phyloP scores from a whole-genome alignment of 1,140 invertebrate species.

The Berghia stephanieae region DNA sequence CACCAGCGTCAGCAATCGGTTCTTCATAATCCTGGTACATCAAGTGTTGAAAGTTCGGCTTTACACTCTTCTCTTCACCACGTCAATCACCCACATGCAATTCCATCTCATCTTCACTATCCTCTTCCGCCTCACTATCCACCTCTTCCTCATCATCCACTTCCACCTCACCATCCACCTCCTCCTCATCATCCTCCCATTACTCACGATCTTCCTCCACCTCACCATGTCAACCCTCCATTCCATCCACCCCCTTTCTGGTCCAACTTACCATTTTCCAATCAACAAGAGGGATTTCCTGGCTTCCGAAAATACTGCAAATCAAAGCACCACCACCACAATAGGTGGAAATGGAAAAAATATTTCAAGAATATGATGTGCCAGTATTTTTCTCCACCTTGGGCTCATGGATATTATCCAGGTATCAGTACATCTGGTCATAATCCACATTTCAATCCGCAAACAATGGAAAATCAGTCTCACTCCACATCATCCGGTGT shows the following conservation, averaged over 20 bases:
- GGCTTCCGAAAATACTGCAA: no score
- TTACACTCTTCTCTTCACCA: background rate
- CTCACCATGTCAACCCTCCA: background rate
- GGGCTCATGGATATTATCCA: no score
- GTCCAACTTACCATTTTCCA: background rate
- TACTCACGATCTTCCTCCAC: background rate
- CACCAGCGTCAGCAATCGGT: no score
- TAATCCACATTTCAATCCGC: no score
- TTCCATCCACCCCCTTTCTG: background rate
- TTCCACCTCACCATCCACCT: background rate
- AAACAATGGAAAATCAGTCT: no score
- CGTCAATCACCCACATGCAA: background rate
- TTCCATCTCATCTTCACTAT: background rate
- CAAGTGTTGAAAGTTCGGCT: background rate
- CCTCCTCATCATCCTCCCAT: background rate
- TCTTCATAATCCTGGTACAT: no score
- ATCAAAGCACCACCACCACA: background rate
- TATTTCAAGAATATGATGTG: constrained; percentile 23
- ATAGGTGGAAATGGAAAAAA: constrained; percentile 27
- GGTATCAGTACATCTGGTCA: no score
- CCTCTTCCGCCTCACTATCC: constrained; percentile 8
- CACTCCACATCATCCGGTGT: no score
- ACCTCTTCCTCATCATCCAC: background rate
- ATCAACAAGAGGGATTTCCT: no score
- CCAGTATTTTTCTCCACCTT: no score